These are phyloP conservation scores for Tetragnatha versicolor DNA, from an alignment of 1,140 invertebrate species.

Conservation along the genomic window DNA sequence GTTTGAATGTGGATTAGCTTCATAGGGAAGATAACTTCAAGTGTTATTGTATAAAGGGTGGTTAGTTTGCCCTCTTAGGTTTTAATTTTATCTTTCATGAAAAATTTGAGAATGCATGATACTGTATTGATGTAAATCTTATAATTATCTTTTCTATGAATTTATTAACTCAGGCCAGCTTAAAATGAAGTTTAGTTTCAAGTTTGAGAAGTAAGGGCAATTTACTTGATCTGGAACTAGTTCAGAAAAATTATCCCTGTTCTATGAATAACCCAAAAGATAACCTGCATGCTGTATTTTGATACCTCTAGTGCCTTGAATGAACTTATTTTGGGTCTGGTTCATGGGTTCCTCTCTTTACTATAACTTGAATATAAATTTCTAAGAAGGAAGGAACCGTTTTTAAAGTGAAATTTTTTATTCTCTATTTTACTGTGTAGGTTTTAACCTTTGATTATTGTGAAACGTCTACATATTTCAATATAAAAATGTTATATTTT, in stretches of 20 bases:
- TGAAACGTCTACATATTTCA: slow-evolving; percentile 11
- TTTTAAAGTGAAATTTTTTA: slow-evolving; percentile 1
- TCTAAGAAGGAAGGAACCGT: slow-evolving; percentile 6
- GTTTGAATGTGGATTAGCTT: too few species aligned
- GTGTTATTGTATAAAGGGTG: too few species aligned
- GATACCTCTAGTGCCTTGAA: slow-evolving; percentile 40
- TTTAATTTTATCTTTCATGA: too few species aligned
- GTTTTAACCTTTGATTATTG: slow-evolving; percentile 18
- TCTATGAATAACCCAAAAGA: neutral
- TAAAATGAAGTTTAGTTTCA: neutral
- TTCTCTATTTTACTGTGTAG: slow-evolving; percentile 11
- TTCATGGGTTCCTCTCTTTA: slow-evolving; percentile 1
- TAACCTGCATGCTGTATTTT: neutral
- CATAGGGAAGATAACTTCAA: too few species aligned
- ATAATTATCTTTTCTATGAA: too few species aligned
- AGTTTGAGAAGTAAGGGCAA: too few species aligned
- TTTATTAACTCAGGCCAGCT: too few species aligned
- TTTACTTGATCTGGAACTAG: neutral
- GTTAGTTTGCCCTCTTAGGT: too few species aligned
- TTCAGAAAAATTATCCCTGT: slow-evolving; percentile 11
- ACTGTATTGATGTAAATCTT: too few species aligned
- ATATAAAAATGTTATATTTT: neutral
- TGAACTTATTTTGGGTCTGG: slow-evolving; percentile 8
- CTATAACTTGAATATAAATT: neutral
- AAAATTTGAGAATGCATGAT: too few species aligned